These are phyloP conservation scores for Monopis laevigella DNA, from an alignment of 2,888 invertebrate genomes.

Conservation along the genomic window DNA sequence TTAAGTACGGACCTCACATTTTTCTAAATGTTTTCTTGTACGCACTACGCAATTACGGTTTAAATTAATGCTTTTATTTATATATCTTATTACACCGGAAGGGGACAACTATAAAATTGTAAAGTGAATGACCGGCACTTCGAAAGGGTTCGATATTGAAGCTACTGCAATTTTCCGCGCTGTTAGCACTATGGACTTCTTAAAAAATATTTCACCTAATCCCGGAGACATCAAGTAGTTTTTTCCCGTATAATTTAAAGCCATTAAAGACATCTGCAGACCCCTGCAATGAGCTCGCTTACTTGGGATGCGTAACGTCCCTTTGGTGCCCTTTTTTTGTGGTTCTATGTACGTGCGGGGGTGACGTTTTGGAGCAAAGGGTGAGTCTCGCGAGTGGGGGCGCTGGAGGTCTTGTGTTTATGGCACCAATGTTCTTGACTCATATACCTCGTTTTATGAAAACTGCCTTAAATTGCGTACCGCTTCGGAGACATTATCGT, in stretches of 20 bases:
- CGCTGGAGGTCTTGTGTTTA: slow-evolving; percentile 39
- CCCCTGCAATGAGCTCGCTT: slow-evolving; percentile 57
- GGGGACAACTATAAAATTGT: no score
- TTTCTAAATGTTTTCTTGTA: no score
- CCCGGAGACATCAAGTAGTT: slow-evolving; percentile 28
- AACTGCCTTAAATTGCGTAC: slow-evolving; percentile 41
- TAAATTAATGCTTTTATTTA: no score
- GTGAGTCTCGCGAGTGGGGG: slow-evolving; percentile 48
- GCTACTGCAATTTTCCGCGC: no score
- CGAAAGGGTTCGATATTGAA: no score
- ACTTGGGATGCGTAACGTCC: slow-evolving; percentile 62
- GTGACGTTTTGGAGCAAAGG: slow-evolving; percentile 65
- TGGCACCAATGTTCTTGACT: slow-evolving; percentile 59
- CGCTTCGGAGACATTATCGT: slow-evolving; percentile 50
- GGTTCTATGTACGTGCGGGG: slow-evolving; percentile 60
- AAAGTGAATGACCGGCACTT: no score
- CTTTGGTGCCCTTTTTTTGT: slow-evolving; percentile 61
- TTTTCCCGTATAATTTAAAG: slow-evolving; percentile 66
- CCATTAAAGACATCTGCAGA: slow-evolving; percentile 67
- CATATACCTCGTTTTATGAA: slow-evolving; percentile 61
- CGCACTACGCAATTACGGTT: no score
- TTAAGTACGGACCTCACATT: no score
- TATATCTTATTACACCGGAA: no score
- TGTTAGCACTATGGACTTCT: no score
- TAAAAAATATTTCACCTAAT: no score